Base-by-base conservation (phyloP, 2,113 vertebrate genomes). In the Steatornis caripensis region DNA sequence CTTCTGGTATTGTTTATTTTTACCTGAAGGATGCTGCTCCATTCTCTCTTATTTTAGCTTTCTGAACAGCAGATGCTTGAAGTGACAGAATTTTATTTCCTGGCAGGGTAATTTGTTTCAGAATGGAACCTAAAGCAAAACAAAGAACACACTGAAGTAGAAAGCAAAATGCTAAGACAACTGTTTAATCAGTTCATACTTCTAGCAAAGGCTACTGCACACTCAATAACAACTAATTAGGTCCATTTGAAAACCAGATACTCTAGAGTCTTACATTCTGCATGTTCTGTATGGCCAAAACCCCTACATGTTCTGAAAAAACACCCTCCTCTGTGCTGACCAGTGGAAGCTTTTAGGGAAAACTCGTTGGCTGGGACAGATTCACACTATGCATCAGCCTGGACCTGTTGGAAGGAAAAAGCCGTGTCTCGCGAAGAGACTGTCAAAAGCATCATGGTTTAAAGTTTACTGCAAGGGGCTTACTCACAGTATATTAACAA, bases 71-170 rank as follows among this genome's bases (percentile, higher is more conserved):
- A 97, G 98, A 98, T 96, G 98, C 97, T 97, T 98, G 98, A 94
- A 98, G 94, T 0, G 98, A 98, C 93, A 98, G 91, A 96, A 98
- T 97, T 98, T 98, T 98, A 97, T 98, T 98, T 98, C 98, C 98
- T 98, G 98, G 98, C 92, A 98, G 94, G 89, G 98, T 96, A 96
- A 98, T 97, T 90, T 97, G 98, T 90, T 99, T 98, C 98, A 98
- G 93, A 98, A 98, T 93, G 66, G 98, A 98, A 97, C 98, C 98
- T 98, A 96, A 85, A 98, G 98, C 93, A 95, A 90, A 94, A 68
- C 23, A 78, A 87, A 97, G 90, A 98, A 95, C 94, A 97, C 92
- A 54, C 60, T 61, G 87, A 10, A 84, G 26, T 15, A 91, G n/a
- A 89, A 95, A 89, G 5, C 30, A 94, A 76, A 92, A 94, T 34